A percentile compares a stretch with the other conserved stretches of the same genome.
These are phyloP conservation scores for Leucania comma DNA, from an alignment of 2,888 invertebrate genomes.

Conservation along the genomic window DNA sequence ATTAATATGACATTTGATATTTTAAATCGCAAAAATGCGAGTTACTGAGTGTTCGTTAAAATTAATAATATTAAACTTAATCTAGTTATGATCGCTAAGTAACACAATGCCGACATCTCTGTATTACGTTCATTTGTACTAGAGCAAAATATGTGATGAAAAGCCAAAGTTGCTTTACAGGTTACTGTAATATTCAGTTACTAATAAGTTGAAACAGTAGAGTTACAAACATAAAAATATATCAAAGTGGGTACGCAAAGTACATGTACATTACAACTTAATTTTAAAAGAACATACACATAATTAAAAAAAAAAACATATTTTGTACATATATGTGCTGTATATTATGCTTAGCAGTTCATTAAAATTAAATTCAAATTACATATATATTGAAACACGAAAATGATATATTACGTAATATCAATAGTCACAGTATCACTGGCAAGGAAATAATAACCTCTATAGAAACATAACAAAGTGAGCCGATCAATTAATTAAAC, in stretches of 20 bases:
- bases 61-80: constrained; percentile 28
- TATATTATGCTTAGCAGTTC: constrained; percentile 51
- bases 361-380: constrained; percentile 55
- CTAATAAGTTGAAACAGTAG: constrained; percentile 26
- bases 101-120: constrained; percentile 39
- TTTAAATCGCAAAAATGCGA: constrained; percentile 10
- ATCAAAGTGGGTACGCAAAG: constrained; percentile 19
- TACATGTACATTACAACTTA: constrained; percentile 18
- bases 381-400: constrained; percentile 56
- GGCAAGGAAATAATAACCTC: constrained; percentile 74
- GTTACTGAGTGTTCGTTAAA: constrained; percentile 1
- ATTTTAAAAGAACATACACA: constrained; percentile 31
- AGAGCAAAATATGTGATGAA: constrained; percentile 48
- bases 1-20: background rate
- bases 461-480: constrained; percentile 59
- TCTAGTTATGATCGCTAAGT: constrained; percentile 35
- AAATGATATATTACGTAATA: constrained; percentile 52
- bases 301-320: constrained; percentile 12
- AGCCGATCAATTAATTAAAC: constrained; percentile 51
- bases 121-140: constrained; percentile 59
- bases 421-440: constrained; percentile 76
- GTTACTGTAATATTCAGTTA: constrained; percentile 36
- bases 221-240: constrained; percentile 23
- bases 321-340: constrained; percentile 57
- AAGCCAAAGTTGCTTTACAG: constrained; percentile 16